Conservation (phyloP, 2,797 vertebrate species). For the Argentina silus region DNA sequence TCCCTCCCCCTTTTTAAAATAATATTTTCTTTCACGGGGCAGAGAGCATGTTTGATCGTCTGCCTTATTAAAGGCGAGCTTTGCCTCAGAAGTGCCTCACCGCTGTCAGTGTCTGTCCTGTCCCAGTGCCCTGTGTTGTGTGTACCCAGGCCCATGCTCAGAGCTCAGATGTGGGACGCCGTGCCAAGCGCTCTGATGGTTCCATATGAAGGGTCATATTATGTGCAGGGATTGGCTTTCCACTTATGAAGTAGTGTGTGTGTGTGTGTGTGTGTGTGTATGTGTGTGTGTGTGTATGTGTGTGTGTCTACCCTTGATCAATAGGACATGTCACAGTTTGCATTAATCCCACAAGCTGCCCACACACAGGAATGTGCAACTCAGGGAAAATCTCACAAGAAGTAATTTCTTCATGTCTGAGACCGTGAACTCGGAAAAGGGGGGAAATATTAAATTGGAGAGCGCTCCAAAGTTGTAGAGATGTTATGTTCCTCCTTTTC, state of each 20-base stretch:
- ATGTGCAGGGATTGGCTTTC: constrained; percentile 58
- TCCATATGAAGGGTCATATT: constrained; percentile 60
- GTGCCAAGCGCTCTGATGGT: constrained; percentile 50
- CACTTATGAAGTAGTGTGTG: constrained; percentile 2
- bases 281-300: no score
- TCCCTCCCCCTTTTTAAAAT: constrained; percentile 49
- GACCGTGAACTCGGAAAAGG: not conserved
- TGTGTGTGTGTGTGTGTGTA: no score
- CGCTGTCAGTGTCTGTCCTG: constrained; percentile 44
- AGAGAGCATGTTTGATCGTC: constrained; percentile 69
- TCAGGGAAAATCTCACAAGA: constrained; percentile 52
- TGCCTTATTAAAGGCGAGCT: constrained; percentile 63
- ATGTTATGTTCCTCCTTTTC: not conserved
- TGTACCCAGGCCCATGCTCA: not conserved
- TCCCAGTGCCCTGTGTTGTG: constrained; percentile 22
- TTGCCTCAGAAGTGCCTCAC: constrained; percentile 52
- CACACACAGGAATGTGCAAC: constrained; percentile 66
- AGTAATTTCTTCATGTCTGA: constrained; percentile 10
- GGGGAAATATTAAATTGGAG: not conserved
- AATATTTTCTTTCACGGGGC: constrained; percentile 71
- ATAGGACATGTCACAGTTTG: constrained; percentile 62
- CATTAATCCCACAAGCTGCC: constrained; percentile 55
- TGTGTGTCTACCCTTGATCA: constrained; percentile 55
- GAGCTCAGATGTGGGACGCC: constrained; percentile 54
- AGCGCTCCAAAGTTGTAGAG: not conserved